A percentile compares a stretch with the other conserved stretches of the same genome.
Conservation (phyloP, 1,140 invertebrate genomes). For the Papilio polyxenes region DNA sequence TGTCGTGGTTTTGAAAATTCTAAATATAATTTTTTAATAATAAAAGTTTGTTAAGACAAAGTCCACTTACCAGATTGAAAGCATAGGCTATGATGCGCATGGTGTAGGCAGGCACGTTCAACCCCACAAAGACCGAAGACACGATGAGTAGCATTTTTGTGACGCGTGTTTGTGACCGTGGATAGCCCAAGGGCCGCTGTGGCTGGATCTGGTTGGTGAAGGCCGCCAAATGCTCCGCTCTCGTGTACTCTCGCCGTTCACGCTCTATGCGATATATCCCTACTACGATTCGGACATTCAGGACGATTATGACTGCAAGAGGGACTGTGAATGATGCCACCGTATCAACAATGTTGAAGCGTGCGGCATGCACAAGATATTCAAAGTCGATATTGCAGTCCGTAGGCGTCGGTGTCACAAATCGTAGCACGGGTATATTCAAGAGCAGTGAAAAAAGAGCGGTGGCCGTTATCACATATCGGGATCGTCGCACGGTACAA, state of each 20-base stretch:
- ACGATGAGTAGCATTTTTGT: conserved; percentile 92
- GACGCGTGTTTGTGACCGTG: conserved; percentile 84
- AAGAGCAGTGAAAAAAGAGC: conserved; percentile 80
- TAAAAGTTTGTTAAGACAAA: background rate
- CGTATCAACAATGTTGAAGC: conserved; percentile 87
- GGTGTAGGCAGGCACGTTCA: conserved; percentile 89
- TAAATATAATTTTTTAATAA: too few species aligned
- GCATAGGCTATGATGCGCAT: conserved; percentile 83
- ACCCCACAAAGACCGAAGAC: conserved; percentile 88
- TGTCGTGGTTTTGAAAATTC: background rate
- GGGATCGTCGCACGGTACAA: conserved; percentile 89
- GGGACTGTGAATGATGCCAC: conserved; percentile 87
- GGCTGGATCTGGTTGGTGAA: conserved; percentile 58
- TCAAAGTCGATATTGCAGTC: conserved; percentile 70
- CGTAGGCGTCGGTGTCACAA: conserved; percentile 68
- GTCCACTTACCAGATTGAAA: conserved; percentile 64
- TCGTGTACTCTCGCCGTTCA: conserved; percentile 57
- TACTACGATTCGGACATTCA: conserved; percentile 86
- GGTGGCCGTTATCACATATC: conserved; percentile 76
- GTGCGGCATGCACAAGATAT: conserved; percentile 80
- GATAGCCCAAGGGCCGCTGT: conserved; percentile 45
- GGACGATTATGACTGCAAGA: conserved; percentile 84
- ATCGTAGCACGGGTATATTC: conserved; percentile 84
- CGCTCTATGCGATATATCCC: conserved; percentile 80
- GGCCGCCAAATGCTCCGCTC: conserved; percentile 58